phyloP scores from a whole-genome alignment of 2,888 invertebrate genomes.

The Tenthredo scrophulariae region DNA sequence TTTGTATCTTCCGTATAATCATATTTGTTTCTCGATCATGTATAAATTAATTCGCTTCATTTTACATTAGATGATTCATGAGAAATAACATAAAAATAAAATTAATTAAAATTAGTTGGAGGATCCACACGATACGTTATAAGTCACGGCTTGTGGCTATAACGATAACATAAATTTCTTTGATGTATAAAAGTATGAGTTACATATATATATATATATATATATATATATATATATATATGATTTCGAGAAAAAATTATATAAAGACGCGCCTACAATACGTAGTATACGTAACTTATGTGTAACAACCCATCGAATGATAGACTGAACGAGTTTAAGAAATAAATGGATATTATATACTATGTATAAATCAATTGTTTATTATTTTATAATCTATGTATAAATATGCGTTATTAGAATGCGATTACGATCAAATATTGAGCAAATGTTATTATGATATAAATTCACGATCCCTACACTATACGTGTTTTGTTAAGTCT shows the following conservation, averaged over 20 bases:
- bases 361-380: not conserved
- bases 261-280: not conserved
- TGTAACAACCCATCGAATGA: not conserved
- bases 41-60: not conserved
- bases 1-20: not conserved
- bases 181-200: not conserved
- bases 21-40: not conserved
- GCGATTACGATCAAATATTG: not conserved
- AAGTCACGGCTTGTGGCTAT: not conserved
- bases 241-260: not conserved
- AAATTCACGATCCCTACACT: not conserved
- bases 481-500: not conserved
- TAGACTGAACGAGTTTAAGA: constrained; percentile 14
- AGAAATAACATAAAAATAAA: not conserved
- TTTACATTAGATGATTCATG: not conserved
- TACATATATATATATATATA: too few species aligned
- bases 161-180: not conserved
- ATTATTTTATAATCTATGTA: not conserved
- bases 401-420: not conserved
- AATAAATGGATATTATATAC: constrained; percentile 8
- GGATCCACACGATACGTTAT: not conserved
- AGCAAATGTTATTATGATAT: not conserved
- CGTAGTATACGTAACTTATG: not conserved
- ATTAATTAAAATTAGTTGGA: not conserved
- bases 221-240: too few species aligned